Conservation (phyloP, 92 coral and sea anemone species). For the Actinostola sp. region DNA sequence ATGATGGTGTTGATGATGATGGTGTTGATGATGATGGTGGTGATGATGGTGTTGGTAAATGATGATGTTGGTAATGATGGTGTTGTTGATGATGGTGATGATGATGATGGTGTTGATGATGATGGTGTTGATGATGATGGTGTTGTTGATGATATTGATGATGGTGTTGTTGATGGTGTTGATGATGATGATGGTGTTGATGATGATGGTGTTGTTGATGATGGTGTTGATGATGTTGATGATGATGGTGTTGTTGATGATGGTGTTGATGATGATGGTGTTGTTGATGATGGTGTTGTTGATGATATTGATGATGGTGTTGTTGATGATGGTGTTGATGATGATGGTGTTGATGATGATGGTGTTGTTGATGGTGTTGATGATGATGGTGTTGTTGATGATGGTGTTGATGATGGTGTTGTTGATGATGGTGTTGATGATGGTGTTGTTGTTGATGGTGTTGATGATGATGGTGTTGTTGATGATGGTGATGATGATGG, state of each 20-base stretch:
- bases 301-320: background rate
- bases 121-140: background rate
- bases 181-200: background rate
- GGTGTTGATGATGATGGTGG: constrained; percentile 6
- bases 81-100: background rate
- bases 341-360: no score
- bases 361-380: no score
- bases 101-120: background rate
- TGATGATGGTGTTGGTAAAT: background rate
- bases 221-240: background rate
- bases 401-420: no score
- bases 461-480: no score
- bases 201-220: background rate
- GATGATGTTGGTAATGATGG: background rate
- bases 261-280: constrained; percentile 7
- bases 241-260: background rate
- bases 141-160: no score
- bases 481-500: no score
- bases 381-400: no score
- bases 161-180: background rate
- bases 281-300: background rate
- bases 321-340: no score
- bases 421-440: no score
- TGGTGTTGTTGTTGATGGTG: no score
- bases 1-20: constrained; percentile 1